phyloP scores from a whole-genome alignment of 2,113 vertebrate genomes.

The Pteronura brasiliensis region DNA sequence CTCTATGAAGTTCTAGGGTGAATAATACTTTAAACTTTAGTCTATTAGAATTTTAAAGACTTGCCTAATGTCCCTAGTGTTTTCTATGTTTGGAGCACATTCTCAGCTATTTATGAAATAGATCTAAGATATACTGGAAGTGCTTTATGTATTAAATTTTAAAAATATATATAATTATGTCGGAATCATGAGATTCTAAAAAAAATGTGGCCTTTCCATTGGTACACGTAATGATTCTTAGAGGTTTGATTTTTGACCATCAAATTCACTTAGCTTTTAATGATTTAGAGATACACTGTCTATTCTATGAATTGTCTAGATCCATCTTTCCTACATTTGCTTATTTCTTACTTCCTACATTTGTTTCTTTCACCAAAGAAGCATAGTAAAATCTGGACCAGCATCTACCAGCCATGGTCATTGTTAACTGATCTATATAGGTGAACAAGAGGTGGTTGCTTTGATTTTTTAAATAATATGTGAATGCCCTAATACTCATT shows the following conservation, averaged over 20 bases:
- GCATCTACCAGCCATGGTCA: not conserved
- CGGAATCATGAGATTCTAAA: not conserved
- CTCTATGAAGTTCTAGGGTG: not conserved
- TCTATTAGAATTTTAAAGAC: not conserved
- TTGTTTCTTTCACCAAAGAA: not conserved
- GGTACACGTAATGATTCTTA: not conserved
- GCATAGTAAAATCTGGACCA: not conserved
- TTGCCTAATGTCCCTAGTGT: not conserved
- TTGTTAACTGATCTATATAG: not conserved
- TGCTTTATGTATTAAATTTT: not conserved
- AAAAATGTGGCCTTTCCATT: not conserved
- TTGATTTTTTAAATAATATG: not conserved
- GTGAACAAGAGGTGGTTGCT: not conserved
- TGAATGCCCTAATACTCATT: not conserved
- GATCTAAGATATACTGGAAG: not conserved
- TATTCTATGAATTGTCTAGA: constrained; percentile 3
- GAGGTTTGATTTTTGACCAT: not conserved
- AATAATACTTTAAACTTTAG: not conserved
- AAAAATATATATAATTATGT: not conserved
- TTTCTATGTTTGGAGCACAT: not conserved
- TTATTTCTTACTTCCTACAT: not conserved
- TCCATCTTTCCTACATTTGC: not conserved
- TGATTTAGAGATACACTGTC: not conserved
- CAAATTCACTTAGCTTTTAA: not conserved
- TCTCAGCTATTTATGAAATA: not conserved